Evolutionary conservation across 2,888 invertebrate species (phyloP), one percentile per base, ranked within the genome.

Genomic region (Dusona sp.): DNA sequence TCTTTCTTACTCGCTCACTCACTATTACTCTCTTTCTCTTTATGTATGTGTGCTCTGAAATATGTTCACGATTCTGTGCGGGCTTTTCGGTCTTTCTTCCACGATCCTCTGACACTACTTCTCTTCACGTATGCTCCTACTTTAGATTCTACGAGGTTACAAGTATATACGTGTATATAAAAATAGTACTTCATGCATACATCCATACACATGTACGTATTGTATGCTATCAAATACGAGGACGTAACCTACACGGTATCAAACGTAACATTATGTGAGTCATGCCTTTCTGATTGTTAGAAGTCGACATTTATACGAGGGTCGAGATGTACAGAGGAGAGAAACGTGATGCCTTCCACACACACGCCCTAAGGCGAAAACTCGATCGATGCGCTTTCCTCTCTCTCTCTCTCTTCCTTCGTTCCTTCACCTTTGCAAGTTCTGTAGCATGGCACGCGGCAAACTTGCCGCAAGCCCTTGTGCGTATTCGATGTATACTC

Each of bases 351-450:
- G 61, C 68, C 70, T 65, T 74, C n/a, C 54, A 57, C 67, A 65
- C 72, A 67, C 75, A 70, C 74, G 54, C 79, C 79, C 70, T 22
- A 42, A 45, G 83, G 82, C 81, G 73, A 84, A 84, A 74, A 68
- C 83, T 73, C 83, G 85, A 85, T 85, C 85, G 82, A 85, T 85
- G 79, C 70, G 72, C 38, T 73, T 48, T 72, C 73, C 48, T 64
- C 25, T 74, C 74, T 74, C 51, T 72, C 8, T 51, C 72, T 51
- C 42, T 29, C 38, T 75, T 29, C 22, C 38, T 22, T 72, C 65
- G 78, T 81, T 78, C 67, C 78, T 74, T 45, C 65, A 54, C 61
- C 54, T 64, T 67, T 64, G 79, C 33, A 57, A 79, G 70, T 61
- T 74, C 8, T 45, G n/a, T 77, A 54, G 57, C 67, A 51, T 54